Percentiles rank a stretch among this genome's conserved stretches.
Conservation (phyloP, 2,113 vertebrate genomes). For the Stegastes partitus region DNA sequence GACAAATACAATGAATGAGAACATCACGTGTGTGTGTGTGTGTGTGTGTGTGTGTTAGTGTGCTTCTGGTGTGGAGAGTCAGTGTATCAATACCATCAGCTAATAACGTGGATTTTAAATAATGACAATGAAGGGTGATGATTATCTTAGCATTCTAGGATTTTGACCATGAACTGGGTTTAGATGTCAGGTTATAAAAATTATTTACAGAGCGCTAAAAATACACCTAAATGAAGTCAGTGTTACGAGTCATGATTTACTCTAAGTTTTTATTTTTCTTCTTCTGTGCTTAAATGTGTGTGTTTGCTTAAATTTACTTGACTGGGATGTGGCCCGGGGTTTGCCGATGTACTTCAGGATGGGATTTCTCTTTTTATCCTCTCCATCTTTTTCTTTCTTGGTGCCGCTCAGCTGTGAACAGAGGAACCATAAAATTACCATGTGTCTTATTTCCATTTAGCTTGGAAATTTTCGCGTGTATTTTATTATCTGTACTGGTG, state of each 20-base stretch:
- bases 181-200: not conserved
- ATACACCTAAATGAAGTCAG: not conserved
- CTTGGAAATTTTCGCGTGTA: no score
- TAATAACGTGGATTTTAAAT: not conserved
- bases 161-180: not conserved
- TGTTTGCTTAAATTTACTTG: constrained; percentile 85
- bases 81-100: not conserved
- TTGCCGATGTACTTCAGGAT: constrained; percentile 97
- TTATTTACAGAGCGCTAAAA: not conserved
- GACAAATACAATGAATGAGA: not conserved
- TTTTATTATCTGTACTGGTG: no score
- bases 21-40: not conserved
- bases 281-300: not conserved
- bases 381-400: constrained; percentile 90
- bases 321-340: constrained; percentile 90
- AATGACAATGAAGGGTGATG: no score
- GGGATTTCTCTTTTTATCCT: constrained; percentile 93
- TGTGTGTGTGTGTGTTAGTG: not conserved
- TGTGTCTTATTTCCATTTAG: no score
- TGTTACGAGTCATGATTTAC: no score
- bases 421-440: not conserved
- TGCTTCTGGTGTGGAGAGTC: not conserved
- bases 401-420: constrained; percentile 85
- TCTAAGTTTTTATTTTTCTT: not conserved
- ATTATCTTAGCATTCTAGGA: not conserved